phyloP scores from a whole-genome alignment of 2,113 vertebrate genomes.

The Amphiprion percula region DNA sequence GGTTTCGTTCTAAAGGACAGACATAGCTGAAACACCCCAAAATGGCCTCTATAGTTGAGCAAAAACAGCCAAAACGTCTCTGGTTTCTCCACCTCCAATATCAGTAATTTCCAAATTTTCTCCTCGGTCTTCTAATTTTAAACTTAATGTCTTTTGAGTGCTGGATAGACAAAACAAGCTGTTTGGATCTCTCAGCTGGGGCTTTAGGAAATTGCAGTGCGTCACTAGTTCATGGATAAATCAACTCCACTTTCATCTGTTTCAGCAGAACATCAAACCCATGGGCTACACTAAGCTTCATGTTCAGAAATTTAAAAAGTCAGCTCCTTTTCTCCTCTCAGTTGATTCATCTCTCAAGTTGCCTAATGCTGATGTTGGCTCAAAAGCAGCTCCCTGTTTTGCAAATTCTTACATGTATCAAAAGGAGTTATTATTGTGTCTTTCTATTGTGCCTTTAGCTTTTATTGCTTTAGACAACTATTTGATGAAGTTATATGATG shows the following conservation, averaged over 20 bases:
- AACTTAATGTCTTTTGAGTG: not conserved
- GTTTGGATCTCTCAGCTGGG: not conserved
- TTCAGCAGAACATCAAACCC: constrained; percentile 19
- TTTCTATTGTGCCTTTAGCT: too few relatives aligned
- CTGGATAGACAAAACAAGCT: not conserved
- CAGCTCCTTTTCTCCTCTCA: not conserved
- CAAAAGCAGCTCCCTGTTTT: too few relatives aligned
- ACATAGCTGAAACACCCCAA: not conserved
- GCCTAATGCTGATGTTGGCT: too few relatives aligned
- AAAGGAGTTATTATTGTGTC: too few relatives aligned
- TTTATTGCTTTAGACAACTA: too few relatives aligned
- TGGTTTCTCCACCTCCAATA: too few relatives aligned
- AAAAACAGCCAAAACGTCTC: not conserved
- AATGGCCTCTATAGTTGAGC: not conserved
- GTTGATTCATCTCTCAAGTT: not conserved
- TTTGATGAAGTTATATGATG: too few relatives aligned
- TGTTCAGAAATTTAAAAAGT: constrained; percentile 23
- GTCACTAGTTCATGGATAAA: not conserved
- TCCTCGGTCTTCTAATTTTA: not conserved
- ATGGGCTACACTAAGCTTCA: constrained; percentile 7
- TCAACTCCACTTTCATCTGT: constrained; percentile 5
- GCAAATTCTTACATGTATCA: too few relatives aligned
- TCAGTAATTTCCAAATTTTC: too few relatives aligned
- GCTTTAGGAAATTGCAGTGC: not conserved
- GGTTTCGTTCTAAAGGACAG: not conserved